Conservation (phyloP, 2,797 vertebrate species). For the Cetoscarus ocellatus region DNA sequence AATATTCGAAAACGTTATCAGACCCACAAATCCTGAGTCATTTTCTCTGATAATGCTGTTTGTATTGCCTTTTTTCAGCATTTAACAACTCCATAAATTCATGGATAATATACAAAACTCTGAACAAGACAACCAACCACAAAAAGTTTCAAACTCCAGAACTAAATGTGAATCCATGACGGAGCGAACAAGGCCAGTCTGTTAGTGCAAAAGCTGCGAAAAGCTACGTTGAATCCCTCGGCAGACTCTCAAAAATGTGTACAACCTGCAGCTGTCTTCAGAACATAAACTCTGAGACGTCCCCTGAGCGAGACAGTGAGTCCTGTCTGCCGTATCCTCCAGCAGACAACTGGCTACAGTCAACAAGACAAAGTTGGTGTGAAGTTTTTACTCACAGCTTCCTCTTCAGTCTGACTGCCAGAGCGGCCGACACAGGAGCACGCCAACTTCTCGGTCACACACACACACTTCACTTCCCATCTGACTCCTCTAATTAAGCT, state of each 20-base stretch:
- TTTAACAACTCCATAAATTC: too few relatives aligned
- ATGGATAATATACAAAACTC: too few relatives aligned
- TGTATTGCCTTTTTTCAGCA: too few relatives aligned
- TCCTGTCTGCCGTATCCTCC: background rate
- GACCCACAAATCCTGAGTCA: too few relatives aligned
- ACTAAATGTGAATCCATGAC: too few relatives aligned
- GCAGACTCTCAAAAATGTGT: too few relatives aligned
- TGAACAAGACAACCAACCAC: too few relatives aligned
- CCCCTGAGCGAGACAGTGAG: constrained; percentile 8
- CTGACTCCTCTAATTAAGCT: constrained; percentile 36
- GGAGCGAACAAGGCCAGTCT: too few relatives aligned
- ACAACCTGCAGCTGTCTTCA: background rate
- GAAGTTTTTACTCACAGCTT: constrained; percentile 22
- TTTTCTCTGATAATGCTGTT: too few relatives aligned
- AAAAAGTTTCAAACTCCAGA: too few relatives aligned
- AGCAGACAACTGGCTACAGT: background rate
- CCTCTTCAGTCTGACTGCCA: constrained; percentile 19
- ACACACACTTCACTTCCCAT: constrained; percentile 24
- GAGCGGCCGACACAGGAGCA: constrained; percentile 25
- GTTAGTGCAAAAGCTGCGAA: background rate
- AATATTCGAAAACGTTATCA: too few relatives aligned
- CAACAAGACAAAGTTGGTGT: background rate
- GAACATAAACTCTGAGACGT: background rate
- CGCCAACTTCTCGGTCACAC: constrained; percentile 16
- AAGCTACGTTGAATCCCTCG: background rate